Conservation (phyloP, 1,140 invertebrate species). For the Brachionus paranguensis region DNA sequence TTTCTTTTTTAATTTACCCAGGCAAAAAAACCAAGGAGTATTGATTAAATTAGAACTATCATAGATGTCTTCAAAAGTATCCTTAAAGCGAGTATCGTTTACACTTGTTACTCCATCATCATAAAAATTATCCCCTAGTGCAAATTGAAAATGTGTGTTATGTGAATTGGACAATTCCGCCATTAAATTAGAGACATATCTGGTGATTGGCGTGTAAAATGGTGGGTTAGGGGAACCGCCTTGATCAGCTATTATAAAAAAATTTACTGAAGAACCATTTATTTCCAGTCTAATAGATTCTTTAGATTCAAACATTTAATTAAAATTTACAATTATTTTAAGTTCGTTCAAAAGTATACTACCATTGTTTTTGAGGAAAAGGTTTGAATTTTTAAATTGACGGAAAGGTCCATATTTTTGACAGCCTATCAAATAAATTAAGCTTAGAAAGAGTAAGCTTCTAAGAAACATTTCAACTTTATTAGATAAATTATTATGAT, state of each 20-base stretch:
- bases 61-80: conserved; percentile 6
- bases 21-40: neutral
- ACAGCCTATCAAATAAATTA: neutral
- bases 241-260: conserved; percentile 53
- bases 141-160: conserved; percentile 48
- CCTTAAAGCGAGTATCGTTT: conserved; percentile 25
- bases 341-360: neutral
- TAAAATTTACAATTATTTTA: neutral
- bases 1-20: neutral
- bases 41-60: neutral
- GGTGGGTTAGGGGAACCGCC: conserved; percentile 51
- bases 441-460: neutral
- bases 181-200: conserved; percentile 49
- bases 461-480: neutral
- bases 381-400: neutral
- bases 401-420: neutral
- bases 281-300: neutral
- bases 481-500: no score
- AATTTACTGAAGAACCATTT: conserved; percentile 18
- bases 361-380: neutral
- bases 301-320: neutral
- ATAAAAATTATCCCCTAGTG: conserved; percentile 44
- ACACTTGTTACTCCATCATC: conserved; percentile 12
- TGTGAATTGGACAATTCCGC: conserved; percentile 45
- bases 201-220: conserved; percentile 49